phyloP scores from a whole-genome alignment of 1,140 invertebrate genomes.

The Batillaria attramentaria region DNA sequence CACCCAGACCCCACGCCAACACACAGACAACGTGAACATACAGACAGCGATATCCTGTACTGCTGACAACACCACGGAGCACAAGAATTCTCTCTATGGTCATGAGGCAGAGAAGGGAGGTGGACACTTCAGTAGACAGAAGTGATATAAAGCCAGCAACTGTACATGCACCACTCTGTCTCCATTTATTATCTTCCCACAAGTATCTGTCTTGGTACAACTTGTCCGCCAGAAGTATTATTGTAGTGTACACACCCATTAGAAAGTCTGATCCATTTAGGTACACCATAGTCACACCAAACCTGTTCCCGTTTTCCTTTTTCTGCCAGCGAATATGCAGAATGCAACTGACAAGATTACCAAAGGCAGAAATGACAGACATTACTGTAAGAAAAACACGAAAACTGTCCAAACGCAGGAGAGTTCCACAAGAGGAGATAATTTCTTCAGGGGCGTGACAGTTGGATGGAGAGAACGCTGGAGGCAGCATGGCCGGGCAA shows the following conservation, averaged over 20 bases:
- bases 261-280: conserved; percentile 55
- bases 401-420: conserved; percentile 40
- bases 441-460: conserved; percentile 44
- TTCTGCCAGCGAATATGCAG: conserved; percentile 21
- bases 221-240: conserved; percentile 57
- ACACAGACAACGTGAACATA: conserved; percentile 7
- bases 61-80: conserved; percentile 53
- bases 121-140: conserved; percentile 54
- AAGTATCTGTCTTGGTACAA: conserved; percentile 55
- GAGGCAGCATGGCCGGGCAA: conserved; percentile 33
- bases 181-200: conserved; percentile 49
- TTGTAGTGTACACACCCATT: conserved; percentile 61
- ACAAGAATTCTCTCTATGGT: conserved; percentile 54
- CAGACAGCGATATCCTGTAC: conserved; percentile 29
- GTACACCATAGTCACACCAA: conserved; percentile 46
- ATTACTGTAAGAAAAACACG: conserved; percentile 45
- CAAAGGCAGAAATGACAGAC: conserved; percentile 40
- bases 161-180: conserved; percentile 44
- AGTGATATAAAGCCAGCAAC: conserved; percentile 55
- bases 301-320: conserved; percentile 33
- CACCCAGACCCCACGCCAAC: conserved; percentile 28
- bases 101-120: conserved; percentile 53
- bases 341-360: conserved; percentile 44
- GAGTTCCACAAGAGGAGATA: conserved; percentile 49
- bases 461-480: not conserved